phyloP scores from a whole-genome alignment of 2,888 invertebrate genomes.

The Dynastes tityus region DNA sequence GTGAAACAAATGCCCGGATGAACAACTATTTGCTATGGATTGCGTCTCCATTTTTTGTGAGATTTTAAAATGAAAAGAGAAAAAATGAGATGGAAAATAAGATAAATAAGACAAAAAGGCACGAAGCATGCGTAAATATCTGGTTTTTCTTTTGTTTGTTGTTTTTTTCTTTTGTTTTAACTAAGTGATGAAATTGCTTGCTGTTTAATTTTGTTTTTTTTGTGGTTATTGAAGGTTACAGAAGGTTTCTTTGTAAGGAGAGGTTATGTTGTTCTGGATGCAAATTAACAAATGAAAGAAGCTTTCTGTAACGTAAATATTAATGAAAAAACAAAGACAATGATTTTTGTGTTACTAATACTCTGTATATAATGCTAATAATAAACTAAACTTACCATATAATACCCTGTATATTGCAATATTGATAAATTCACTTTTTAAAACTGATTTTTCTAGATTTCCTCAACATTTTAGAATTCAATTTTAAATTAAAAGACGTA shows the following conservation, averaged over 20 bases:
- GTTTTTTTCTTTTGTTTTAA: neutral
- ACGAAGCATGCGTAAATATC: constrained; percentile 78
- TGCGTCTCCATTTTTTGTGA: too few relatives aligned
- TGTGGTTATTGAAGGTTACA: too few relatives aligned
- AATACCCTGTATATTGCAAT: constrained; percentile 3
- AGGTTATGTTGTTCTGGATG: too few relatives aligned
- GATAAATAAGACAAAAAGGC: constrained; percentile 72
- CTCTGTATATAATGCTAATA: constrained; percentile 12
- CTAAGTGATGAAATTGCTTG: too few relatives aligned
- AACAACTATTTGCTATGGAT: constrained; percentile 49
- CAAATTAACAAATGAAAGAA: too few relatives aligned
- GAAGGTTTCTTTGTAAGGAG: too few relatives aligned
- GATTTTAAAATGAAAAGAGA: constrained; percentile 3
- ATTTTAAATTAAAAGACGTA: too few relatives aligned
- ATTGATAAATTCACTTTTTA: too few relatives aligned
- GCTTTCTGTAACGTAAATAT: too few relatives aligned
- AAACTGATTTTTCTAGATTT: too few relatives aligned
- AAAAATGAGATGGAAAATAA: constrained; percentile 2
- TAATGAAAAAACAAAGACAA: too few relatives aligned
- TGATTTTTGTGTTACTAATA: constrained; percentile 4
- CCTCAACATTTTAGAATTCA: too few relatives aligned
- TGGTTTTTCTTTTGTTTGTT: constrained; percentile 41
- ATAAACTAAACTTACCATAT: neutral
- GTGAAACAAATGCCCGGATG: constrained; percentile 68
- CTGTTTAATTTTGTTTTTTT: neutral